Conservation (phyloP, 2,797 vertebrate species). For the Periparus ater region DNA sequence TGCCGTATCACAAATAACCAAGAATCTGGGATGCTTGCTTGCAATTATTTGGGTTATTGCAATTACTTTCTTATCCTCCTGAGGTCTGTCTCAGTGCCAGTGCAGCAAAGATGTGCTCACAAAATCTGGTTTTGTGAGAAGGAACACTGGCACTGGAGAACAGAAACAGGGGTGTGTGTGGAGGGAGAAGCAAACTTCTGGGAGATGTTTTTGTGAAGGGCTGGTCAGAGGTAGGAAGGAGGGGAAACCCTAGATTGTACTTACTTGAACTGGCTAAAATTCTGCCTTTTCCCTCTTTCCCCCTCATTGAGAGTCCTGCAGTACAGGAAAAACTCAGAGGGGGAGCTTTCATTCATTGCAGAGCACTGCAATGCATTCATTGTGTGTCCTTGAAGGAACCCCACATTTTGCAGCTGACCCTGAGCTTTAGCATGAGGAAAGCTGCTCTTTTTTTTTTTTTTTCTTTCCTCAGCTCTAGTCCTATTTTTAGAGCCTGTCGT, state of each 20-base stretch:
- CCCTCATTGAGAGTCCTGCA: background rate
- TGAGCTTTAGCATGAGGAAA: constrained; percentile 15
- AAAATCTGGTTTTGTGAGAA: background rate
- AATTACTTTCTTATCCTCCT: background rate
- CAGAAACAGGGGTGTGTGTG: background rate
- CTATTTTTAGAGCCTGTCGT: constrained; percentile 79
- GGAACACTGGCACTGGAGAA: background rate
- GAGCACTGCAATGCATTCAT: background rate
- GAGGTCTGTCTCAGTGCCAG: background rate
- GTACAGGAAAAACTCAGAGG: background rate
- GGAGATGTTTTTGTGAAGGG: background rate
- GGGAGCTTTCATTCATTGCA: background rate
- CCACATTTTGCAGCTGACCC: constrained; percentile 16
- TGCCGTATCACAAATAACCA: background rate
- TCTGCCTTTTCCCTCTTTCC: background rate
- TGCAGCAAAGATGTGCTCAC: background rate
- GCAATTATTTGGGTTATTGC: background rate
- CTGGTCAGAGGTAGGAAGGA: background rate
- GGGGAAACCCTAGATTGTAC: background rate
- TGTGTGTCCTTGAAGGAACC: constrained; percentile 35
- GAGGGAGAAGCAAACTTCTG: background rate
- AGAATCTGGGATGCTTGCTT: background rate
- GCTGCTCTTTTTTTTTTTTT: background rate
- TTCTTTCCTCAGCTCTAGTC: background rate
- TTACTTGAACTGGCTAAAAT: background rate